Percentiles rank a stretch among this genome's conserved stretches.
Conservation (phyloP, 2,113 vertebrate genomes). For the Psephotus haematonotus region DNA sequence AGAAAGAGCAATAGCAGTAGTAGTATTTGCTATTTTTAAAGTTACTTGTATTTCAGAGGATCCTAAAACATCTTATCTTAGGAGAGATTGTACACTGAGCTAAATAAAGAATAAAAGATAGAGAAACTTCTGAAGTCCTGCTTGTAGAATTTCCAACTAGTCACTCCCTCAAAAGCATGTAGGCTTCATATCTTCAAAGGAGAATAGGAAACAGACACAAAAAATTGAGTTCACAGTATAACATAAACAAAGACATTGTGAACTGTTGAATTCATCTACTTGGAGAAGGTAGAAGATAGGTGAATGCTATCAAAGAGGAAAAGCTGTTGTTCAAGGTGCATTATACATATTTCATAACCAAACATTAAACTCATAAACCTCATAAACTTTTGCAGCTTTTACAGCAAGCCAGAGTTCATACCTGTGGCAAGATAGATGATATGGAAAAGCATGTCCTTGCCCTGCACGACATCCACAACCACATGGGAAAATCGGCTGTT, state of each 20-base stretch:
- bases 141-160: background rate
- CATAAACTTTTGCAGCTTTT: background rate
- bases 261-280: background rate
- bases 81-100: background rate
- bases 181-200: background rate
- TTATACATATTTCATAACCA: background rate
- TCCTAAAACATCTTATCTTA: background rate
- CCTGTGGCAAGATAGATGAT: conserved; percentile 96
- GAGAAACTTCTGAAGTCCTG: background rate
- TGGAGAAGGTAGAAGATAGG: background rate
- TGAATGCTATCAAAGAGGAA: background rate
- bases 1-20: background rate
- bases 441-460: conserved; percentile 88
- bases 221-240: background rate
- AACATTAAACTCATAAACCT: background rate
- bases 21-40: background rate
- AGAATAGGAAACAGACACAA: background rate
- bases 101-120: background rate
- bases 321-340: background rate
- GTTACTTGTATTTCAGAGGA: background rate
- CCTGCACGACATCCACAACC: conserved; percentile 94
- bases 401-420: conserved; percentile 47
- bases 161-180: background rate
- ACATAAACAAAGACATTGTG: background rate
- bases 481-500: conserved; percentile 93